These are phyloP conservation scores for Lepidochitona cinerea DNA, from an alignment of 2,888 invertebrate genomes.

Conservation along the genomic window DNA sequence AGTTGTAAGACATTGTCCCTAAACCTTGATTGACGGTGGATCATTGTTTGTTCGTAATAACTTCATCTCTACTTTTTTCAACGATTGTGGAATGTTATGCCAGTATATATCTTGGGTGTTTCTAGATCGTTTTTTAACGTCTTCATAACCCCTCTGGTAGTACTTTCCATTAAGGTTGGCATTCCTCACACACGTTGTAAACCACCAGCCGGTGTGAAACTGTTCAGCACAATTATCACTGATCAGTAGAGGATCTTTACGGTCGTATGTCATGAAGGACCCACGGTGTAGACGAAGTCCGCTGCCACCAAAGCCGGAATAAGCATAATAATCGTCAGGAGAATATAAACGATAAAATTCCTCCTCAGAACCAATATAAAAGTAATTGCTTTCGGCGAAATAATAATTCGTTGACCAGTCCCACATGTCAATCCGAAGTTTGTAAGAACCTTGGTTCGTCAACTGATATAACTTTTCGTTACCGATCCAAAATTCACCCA, in stretches of 20 bases:
- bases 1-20: background rate
- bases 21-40: background rate
- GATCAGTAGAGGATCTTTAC: slow-evolving; percentile 15
- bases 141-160: slow-evolving; percentile 28
- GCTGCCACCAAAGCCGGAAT: slow-evolving; percentile 36
- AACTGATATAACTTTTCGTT: slow-evolving; percentile 85
- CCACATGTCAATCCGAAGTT: slow-evolving; percentile 37
- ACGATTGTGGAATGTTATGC: slow-evolving; percentile 34
- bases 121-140: slow-evolving; percentile 9
- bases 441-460: slow-evolving; percentile 71
- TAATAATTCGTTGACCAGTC: slow-evolving; percentile 32
- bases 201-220: slow-evolving; percentile 41
- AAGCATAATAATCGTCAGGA: slow-evolving; percentile 34
- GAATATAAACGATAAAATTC: slow-evolving; percentile 26
- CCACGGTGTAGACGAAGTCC: slow-evolving; percentile 34
- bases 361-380: slow-evolving; percentile 27
- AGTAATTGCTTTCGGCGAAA: slow-evolving; percentile 30
- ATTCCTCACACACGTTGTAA: slow-evolving; percentile 36
- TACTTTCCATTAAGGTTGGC: slow-evolving; percentile 38
- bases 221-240: slow-evolving; percentile 31
- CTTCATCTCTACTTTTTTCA: slow-evolving; percentile 32
- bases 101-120: slow-evolving; percentile 35
- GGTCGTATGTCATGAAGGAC: slow-evolving; percentile 34
- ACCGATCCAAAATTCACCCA: slow-evolving; percentile 88
- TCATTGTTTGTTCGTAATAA: slow-evolving; percentile 7